Base-by-base conservation (phyloP, 2,113 vertebrate species). In the Rhipidura dahli region DNA sequence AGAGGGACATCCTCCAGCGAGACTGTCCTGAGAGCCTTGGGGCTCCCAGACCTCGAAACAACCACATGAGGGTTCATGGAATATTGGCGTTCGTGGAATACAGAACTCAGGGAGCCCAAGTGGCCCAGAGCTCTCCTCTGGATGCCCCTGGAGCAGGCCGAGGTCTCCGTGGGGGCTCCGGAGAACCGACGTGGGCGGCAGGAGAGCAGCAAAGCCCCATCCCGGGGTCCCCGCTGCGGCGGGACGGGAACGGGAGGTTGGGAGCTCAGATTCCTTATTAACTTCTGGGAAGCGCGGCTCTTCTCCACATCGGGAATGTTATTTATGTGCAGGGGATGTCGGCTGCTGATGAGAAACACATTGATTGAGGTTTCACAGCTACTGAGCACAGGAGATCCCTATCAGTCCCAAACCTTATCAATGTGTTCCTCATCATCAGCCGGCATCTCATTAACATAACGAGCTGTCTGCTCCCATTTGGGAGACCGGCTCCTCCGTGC, bases 401-500 rank as follows among this genome's bases (percentile, higher is more conserved):
- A 97, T 97, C 97, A 94, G 96, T 94, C 95, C 96, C 96, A 77
- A 93, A 94, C 94, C 97, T 95, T 94, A 94, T 93, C 98, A 98
- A 97, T 97, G 95, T 98, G 98, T 94, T 98, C 97, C 97, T 96
- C 97, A 97, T 98, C 97, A 97, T 96, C 97, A 97, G 90, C 95
- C 95, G 94, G 95, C 97, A 97, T 96, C 94, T 97, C 97, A 96
- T 98, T 98, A 98, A 89, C 96, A 96, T 96, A 97, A 94, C 94
- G 89, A 96, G 94, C 96, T 95, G 96, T 92, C 96, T 96, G 83
- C 81, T 91, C 75, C 77, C 82, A 83, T 96, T 93, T 95, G 88
- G 97, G 94, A 60, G 56, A 95, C 96, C 11, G 11, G 95, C 92
- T 94, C 69, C 10, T 95, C 76, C 6, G 49, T 77, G 84, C 94